Conservation (phyloP, 1,140 invertebrate species). For the Aphelenchoides besseyi region DNA sequence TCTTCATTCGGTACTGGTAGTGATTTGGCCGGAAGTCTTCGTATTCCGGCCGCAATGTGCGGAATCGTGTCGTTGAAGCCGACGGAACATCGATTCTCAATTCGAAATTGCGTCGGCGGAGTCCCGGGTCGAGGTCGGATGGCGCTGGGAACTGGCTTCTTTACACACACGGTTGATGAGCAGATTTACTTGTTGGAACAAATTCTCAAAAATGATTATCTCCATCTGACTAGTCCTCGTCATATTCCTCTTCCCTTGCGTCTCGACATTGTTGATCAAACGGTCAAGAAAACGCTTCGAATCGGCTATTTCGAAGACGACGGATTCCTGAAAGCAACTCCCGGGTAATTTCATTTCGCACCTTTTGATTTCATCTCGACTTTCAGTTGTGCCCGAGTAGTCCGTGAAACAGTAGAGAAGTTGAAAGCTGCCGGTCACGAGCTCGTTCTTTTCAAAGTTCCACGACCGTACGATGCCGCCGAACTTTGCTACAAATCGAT, state of each 20-base stretch:
- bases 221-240: conserved; percentile 3
- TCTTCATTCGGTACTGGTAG: conserved; percentile 53
- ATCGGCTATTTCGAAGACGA: conserved; percentile 57
- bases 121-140: conserved; percentile 54
- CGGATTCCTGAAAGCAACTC: conserved; percentile 51
- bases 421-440: conserved; percentile 49
- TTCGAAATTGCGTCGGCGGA: conserved; percentile 29
- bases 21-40: conserved; percentile 65
- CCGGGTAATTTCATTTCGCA: conserved; percentile 44
- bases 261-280: conserved; percentile 19
- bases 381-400: conserved; percentile 52
- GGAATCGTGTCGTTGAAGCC: conserved; percentile 64
- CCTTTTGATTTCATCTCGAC: not conserved
- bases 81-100: conserved; percentile 39
- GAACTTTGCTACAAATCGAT: conserved; percentile 47
- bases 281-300: conserved; percentile 30
- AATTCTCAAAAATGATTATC: conserved; percentile 19
- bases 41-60: conserved; percentile 64
- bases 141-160: conserved; percentile 56
- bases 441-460: conserved; percentile 52
- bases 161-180: conserved; percentile 57
- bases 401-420: conserved; percentile 51
- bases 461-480: conserved; percentile 40
- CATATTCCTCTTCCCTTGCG: conserved; percentile 33
- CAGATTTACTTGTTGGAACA: conserved; percentile 43